Conservation (phyloP, 2,888 invertebrate species). For the Timandra comae region DNA sequence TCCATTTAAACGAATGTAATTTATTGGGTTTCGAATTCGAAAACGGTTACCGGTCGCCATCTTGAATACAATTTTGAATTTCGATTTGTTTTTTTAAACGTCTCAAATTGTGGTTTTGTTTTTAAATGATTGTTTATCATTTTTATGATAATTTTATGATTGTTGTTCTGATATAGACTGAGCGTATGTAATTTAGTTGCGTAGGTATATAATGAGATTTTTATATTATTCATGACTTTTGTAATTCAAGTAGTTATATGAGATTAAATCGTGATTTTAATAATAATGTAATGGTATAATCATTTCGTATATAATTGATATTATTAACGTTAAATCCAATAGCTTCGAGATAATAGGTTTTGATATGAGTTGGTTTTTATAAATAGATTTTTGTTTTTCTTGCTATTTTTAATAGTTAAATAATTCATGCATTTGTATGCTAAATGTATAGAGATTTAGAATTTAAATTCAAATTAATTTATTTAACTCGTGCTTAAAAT, state of each 20-base stretch:
- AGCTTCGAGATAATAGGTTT: too few species aligned
- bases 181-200: slow-evolving; percentile 32
- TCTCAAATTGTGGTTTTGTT: slow-evolving; percentile 31
- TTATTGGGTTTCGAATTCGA: slow-evolving; percentile 65
- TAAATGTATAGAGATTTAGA: too few species aligned
- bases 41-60: slow-evolving; percentile 57
- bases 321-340: too few species aligned
- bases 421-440: too few species aligned
- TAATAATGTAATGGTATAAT: slow-evolving; percentile 51
- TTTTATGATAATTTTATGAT: slow-evolving; percentile 4
- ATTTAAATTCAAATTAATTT: too few species aligned
- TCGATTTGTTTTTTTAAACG: slow-evolving; percentile 40
- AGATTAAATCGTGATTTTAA: slow-evolving; percentile 62
- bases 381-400: too few species aligned
- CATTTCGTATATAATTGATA: slow-evolving; percentile 24
- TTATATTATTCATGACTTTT: slow-evolving; percentile 58
- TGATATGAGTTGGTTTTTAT: too few species aligned
- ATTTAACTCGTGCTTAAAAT: too few species aligned
- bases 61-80: slow-evolving; percentile 58
- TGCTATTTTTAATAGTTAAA: too few species aligned
- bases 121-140: too few species aligned
- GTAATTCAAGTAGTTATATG: slow-evolving; percentile 31
- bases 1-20: slow-evolving; percentile 58
- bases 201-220: slow-evolving; percentile 47
- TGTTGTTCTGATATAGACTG: slow-evolving; percentile 22